These are phyloP conservation scores for Marmota monax DNA, from an alignment of 2,113 vertebrate genomes.

Conservation along the genomic window DNA sequence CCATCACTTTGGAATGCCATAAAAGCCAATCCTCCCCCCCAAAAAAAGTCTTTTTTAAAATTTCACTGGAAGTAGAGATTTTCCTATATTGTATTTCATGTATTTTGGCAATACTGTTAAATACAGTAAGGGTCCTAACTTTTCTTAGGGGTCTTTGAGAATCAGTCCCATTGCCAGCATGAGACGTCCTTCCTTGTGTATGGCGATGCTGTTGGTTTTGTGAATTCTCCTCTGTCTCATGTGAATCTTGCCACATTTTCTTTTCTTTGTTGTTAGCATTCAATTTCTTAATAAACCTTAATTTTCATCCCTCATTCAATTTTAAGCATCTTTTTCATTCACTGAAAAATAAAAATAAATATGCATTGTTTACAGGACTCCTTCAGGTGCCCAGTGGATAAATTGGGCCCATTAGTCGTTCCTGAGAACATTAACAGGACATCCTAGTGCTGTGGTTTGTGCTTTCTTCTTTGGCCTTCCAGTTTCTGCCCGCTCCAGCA, in stretches of 20 bases:
- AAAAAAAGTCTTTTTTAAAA: not conserved
- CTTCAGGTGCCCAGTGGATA: not conserved
- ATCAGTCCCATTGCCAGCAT: fast-evolving
- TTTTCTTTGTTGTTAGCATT: too few relatives aligned
- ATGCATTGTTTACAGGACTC: too few relatives aligned
- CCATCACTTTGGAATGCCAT: not conserved
- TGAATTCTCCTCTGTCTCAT: fast-evolving
- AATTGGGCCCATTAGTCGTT: not conserved
- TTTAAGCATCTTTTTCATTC: not conserved
- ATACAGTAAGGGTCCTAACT: not conserved
- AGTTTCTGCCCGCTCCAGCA: not conserved
- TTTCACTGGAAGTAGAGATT: not conserved
- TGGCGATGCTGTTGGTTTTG: fast-evolving
- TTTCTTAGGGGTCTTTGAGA: not conserved
- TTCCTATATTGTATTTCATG: not conserved
- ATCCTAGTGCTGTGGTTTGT: too few relatives aligned
- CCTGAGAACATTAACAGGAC: too few relatives aligned
- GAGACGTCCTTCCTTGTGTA: fast-evolving
- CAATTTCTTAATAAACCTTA: not conserved
- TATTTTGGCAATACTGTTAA: not conserved
- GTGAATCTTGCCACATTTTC: fast-evolving
- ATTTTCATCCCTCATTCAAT: not conserved
- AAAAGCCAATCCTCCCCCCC: not conserved
- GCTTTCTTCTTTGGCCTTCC: not conserved
- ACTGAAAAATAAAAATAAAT: too few relatives aligned